Evolutionary conservation across 2,113 vertebrate genomes (phyloP), one percentile per base, ranked within the genome.

Genomic region (Odobenus rosmarus): DNA sequence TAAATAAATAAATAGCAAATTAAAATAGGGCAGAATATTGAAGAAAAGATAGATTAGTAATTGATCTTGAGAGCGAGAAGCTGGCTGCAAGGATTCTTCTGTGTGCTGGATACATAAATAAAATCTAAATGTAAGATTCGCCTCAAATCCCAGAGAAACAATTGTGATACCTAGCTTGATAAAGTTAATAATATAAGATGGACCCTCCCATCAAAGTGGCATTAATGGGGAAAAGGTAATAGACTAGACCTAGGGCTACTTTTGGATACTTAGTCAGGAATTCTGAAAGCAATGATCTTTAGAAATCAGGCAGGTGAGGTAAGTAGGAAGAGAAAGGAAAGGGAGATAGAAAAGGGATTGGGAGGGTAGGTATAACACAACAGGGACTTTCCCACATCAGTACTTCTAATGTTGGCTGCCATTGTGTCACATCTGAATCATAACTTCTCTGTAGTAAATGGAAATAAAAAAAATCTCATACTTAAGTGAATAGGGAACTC

Each of bases 351-450:
- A 13, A 31, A 74, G 18, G 9, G 28, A 33, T 6, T 15, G 13
- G 16, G 7, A 21, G 3, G 5, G 0, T 21, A 36, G 10, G 0
- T 36, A 4, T 33, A 55, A 42, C 0, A 12, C 4, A 33, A 0
- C 13, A 24, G 3, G 11, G 23, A 80, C 19, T 53, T 16, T 36
- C 3, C 39, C 28, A 81, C 55, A 49, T 21, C 46, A 79, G 0
- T 46, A 59, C 24, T 89, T 86, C 53, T 87, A 51, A n/a, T 39
- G 4, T 9, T 85, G 62, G 16, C 23, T 88, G 26, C 19, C 39
- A 69, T 0, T 42, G 10, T 51, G 46, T 46, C 31, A 55, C 69
- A 42, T 42, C 24, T 88, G 80, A 82, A 82, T 57, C 16, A 0
- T 46, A 59, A 64, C 28, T 12, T 18, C 23, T 55, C 4, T 49